These are phyloP conservation scores for Forbesichthys agassizii DNA, from an alignment of 2,113 vertebrate genomes.

Conservation along the genomic window DNA sequence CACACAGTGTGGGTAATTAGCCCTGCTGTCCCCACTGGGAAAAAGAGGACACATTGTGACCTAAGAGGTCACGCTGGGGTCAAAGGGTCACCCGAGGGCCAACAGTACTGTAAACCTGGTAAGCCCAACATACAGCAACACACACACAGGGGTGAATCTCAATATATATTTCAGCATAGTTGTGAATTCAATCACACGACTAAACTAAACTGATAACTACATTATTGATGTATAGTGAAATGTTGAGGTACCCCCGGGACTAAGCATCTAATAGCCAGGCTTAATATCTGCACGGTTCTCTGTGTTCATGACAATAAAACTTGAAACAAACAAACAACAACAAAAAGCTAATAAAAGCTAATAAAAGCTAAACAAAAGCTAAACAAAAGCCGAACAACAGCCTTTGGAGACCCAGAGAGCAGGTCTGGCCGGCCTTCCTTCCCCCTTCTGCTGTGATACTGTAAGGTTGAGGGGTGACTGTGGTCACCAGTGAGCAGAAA, in stretches of 20 bases:
- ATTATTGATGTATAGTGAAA: too few relatives aligned
- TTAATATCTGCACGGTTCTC: too few relatives aligned
- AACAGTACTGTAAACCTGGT: slow-evolving; percentile 30
- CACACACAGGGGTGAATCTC: slow-evolving; percentile 19
- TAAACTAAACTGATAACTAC: slow-evolving; percentile 38
- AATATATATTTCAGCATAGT: slow-evolving; percentile 42
- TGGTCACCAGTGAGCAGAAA: slow-evolving; percentile 44
- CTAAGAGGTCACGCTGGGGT: slow-evolving; percentile 50
- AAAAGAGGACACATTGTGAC: slow-evolving; percentile 58
- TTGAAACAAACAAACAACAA: too few relatives aligned
- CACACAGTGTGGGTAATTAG: slow-evolving; percentile 68
- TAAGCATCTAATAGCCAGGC: too few relatives aligned
- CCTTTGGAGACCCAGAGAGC: slow-evolving; percentile 19
- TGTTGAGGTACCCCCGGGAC: too few relatives aligned
- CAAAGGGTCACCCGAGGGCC: slow-evolving; percentile 62
- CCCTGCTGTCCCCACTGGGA: slow-evolving; percentile 55
- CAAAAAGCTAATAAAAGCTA: neutral
- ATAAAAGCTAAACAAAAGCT: too few relatives aligned
- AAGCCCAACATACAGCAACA: slow-evolving; percentile 23
- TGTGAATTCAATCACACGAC: slow-evolving; percentile 48
- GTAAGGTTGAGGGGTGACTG: slow-evolving; percentile 69
- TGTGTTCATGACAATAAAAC: too few relatives aligned
- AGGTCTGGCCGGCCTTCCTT: slow-evolving; percentile 43
- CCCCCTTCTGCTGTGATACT: slow-evolving; percentile 47
- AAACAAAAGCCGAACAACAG: slow-evolving; percentile 32